Evolutionary conservation across 2,113 vertebrate species (phyloP), one percentile per base, ranked within the genome.

Genomic region (Seriola dumerili): DNA sequence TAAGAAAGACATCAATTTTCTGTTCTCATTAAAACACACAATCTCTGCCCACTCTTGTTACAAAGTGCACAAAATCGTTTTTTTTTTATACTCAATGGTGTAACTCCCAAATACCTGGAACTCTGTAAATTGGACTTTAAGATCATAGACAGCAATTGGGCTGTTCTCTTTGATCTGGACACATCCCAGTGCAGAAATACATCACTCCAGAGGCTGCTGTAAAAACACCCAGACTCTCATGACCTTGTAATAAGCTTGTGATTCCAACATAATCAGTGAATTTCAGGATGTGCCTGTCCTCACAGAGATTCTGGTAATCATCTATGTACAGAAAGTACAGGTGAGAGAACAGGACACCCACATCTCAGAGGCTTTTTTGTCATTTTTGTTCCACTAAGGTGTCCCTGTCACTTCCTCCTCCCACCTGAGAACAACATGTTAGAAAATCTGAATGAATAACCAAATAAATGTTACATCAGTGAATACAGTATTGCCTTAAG

Each of bases 121-220:
- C 44, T 72, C 64, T 73, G 46, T 40, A 76, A 87, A 88, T 67
- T 82, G 73, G 84, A 73, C 74, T 64, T 52, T 25, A 65, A 44
- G 71, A 81, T 77, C 58, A 66, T 58, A 42, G 67, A 80, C 78
- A 80, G 72, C 72, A 68, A 85, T 69, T 79, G 50, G 50, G 19
- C 55, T 71, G 65, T 64, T 78, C 85, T 59, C 85, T 90, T 90
- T 91, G 81, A 91, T 89, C 77, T 83, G 55, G 68, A 85, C 75
- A 48, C 63, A 80, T 85, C 69, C 46, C 3, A 1, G 40, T 64
- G 68, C 75, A 72, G 62, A 89, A 84, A 84, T 34, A 72, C 63
- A 72, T 87, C 74, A 66, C 69, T 81, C n/a, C 10, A 34, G 44
- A 14, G 23, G 32, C 25, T 10, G 54, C 71, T 61, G 59, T 21